Percentiles rank a stretch among this genome's conserved stretches.
Evolutionary conservation across 2,888 invertebrate genomes (phyloP).

Genomic region (Dolomedes plantarius): DNA sequence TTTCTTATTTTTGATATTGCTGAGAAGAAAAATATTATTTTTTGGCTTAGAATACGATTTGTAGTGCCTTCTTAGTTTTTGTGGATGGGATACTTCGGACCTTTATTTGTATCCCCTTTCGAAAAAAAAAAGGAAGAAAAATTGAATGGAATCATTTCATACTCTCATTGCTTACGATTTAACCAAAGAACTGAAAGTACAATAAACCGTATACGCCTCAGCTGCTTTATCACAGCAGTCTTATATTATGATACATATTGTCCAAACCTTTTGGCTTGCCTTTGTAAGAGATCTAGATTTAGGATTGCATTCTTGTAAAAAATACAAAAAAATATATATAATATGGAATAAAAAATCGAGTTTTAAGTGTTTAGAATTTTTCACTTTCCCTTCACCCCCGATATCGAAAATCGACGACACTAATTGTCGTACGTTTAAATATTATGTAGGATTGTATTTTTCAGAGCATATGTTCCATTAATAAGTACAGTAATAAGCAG

Average conservation of each 20-base stretch:
- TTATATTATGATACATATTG: background rate
- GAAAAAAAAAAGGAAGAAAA: too few species aligned
- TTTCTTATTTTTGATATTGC: slow-evolving; percentile 63
- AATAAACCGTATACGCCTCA: slow-evolving; percentile 7
- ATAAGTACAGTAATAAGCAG: background rate
- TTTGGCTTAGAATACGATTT: slow-evolving; percentile 53
- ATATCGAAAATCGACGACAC: background rate
- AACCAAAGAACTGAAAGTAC: slow-evolving; percentile 11
- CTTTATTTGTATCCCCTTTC: background rate
- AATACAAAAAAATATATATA: background rate
- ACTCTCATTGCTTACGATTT: background rate
- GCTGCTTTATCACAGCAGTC: background rate
- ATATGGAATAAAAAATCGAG: too few species aligned
- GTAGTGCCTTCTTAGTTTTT: slow-evolving; percentile 69
- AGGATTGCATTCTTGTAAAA: background rate
- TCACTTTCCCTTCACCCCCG: background rate
- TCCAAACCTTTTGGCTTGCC: background rate
- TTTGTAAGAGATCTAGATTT: background rate
- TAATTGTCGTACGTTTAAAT: background rate
- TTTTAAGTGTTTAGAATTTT: background rate
- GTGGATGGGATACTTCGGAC: background rate
- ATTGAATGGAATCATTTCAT: background rate
- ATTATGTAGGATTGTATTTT: background rate
- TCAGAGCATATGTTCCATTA: background rate
- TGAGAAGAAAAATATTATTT: slow-evolving; percentile 38